Evolutionary conservation across 2,888 invertebrate genomes (phyloP).

Genomic region (Diaprepes abbreviatus): DNA sequence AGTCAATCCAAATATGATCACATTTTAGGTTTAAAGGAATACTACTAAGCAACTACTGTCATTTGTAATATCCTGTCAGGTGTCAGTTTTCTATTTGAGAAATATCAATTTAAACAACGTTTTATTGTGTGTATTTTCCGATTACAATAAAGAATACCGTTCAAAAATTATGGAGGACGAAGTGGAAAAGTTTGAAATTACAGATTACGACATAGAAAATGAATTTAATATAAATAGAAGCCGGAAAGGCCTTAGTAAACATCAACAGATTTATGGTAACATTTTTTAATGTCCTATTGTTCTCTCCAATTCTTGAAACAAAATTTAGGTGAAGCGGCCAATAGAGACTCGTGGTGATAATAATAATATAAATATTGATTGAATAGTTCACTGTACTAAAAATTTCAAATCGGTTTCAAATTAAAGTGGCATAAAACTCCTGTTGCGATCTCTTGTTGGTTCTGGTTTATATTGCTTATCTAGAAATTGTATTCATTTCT

Average conservation of each 20-base stretch:
- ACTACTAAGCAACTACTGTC: too few relatives aligned
- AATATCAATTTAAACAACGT: neutral
- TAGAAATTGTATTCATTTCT: too few relatives aligned
- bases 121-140: neutral
- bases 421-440: too few relatives aligned
- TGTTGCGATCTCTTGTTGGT: too few relatives aligned
- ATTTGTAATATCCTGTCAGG: neutral
- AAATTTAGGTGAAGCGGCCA: neutral
- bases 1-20: too few relatives aligned
- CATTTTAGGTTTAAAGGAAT: too few relatives aligned
- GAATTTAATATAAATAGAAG: slow-evolving; percentile 89
- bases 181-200: slow-evolving; percentile 94
- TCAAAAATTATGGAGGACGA: slow-evolving; percentile 80
- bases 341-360: too few relatives aligned
- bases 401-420: too few relatives aligned
- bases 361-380: too few relatives aligned
- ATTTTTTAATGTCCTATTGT: slow-evolving; percentile 25
- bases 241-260: slow-evolving; percentile 81
- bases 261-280: slow-evolving; percentile 94
- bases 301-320: neutral
- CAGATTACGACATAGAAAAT: slow-evolving; percentile 93
- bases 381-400: too few relatives aligned
- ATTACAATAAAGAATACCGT: neutral
- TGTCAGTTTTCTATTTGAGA: neutral
- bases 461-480: too few relatives aligned